Base-by-base conservation (phyloP, 1,140 invertebrate genomes). In the Zaprionus capensis region DNA sequence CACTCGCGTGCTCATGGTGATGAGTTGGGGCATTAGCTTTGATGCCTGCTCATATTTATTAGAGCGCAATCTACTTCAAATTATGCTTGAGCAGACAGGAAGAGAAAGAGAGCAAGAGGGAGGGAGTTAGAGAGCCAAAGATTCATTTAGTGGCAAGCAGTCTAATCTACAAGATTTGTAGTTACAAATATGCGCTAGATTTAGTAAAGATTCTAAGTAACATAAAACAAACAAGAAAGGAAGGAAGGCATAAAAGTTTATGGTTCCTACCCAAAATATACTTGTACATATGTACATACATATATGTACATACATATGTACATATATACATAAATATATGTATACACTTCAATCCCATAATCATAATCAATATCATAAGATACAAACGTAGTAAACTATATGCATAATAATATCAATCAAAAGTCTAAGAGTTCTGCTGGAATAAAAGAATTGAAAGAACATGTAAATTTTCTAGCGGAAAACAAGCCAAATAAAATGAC, bases 21-120 rank as follows among this genome's bases (percentile, higher is more conserved):
- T 81, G 84, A 90, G 84, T 88, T 90, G 85, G 72, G 64, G 76
- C 81, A 88, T 88, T 90, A 88, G 84, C 76, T 84, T 90, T 90
- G 76, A 88, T 90, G 84, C 58, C 78, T 74, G 85, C 78, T 84
- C 84, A 88, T 88, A 90, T 88, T 90, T 88, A 88, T 88, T 90
- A 88, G 84, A 88, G 85, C 84, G 81, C 78, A 77, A 88, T 90
- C 78, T 79, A 64, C 58, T 62, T 64, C 69, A 90, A 84, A 82
- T 82, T 86, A 66, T 64, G 56, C 71, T 49, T 51, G 17, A 46
- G n/a, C 58, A 67, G 53, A 46, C 14, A 59, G 58, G n/a, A n/a
- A 73, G 12, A 67, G 49, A 49, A 41, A 64, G 68, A 69, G 51
- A 26, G 11, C 2, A 1, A 22, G 11, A 24, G 14, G 3, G 31